Base-by-base conservation (phyloP, 2,113 vertebrate genomes). In the Istiophorus platypterus region DNA sequence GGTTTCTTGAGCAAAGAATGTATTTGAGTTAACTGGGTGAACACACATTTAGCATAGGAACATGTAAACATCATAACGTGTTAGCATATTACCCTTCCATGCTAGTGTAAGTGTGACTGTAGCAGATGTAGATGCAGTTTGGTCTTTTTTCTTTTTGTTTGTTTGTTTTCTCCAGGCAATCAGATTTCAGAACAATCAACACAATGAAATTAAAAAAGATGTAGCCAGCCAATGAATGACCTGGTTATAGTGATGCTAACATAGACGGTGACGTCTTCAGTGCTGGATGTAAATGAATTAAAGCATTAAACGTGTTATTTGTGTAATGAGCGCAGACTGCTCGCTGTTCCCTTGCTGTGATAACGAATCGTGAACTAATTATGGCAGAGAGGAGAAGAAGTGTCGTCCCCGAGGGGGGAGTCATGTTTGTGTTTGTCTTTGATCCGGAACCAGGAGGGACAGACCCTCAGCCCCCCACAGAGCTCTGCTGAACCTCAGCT, bases 301-400 rank as follows among this genome's bases (percentile, higher is more conserved):
- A 29, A 66, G 54, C 0, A 9, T 7, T 7, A 20, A 47, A 15
- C 17, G 49, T 41, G 68, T 56, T 57, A 13, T 47, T 26, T 42
- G 41, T 68, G 18, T 70, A 42, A 52, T 24, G 70, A 73, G 70
- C 12, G 10, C 2, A 13, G 27, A 31, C 11, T 13, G 3, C 51
- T 51, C 17, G 4, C 67, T 22, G 64, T 31, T 67, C 29, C 42
- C 66, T n/a, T 20, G 11, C 18, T 67, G 62, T 52, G 71, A 24
- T 81, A 67, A 68, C 24, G 42, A 73, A 79, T 41, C 62, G 42
- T 1, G 26, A 81, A 56, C 42, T 75, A 68, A 81, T 75, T 81
- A 81, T 81, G n/a, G 45, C 49, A 20, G 47, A 79, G 13, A 12
- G 13, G 9, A 42, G 20, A 57, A 37, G 41, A 12, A 18, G 41